A percentile compares a stretch with the other conserved stretches of the same genome.
phyloP scores from a whole-genome alignment of 2,113 vertebrate species.

The Pimephales promelas region DNA sequence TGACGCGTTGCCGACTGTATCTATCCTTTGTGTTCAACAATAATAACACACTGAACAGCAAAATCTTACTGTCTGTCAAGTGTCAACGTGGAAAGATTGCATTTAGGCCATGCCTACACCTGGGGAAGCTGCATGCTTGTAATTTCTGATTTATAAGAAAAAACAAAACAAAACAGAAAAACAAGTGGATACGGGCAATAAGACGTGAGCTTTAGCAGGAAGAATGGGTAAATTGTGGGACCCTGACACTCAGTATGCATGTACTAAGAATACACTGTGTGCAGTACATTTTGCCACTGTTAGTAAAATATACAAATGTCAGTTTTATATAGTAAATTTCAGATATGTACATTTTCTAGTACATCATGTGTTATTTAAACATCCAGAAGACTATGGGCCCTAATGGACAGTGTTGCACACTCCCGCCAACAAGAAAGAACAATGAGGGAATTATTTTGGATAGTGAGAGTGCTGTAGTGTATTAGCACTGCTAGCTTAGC shows the following conservation, averaged over 20 bases:
- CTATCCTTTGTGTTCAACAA: background rate
- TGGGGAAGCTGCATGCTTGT: no score
- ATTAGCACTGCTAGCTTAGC: background rate
- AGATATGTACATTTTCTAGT: conserved; percentile 49
- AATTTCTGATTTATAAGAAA: no score
- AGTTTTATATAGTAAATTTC: background rate
- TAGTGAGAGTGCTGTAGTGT: background rate
- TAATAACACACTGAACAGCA: background rate
- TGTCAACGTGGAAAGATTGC: background rate
- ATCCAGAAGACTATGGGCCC: conserved; percentile 4
- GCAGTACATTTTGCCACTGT: no score
- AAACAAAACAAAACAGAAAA: no score
- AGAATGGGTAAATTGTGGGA: no score
- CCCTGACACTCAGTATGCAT: no score
- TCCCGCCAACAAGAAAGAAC: conserved; percentile 36
- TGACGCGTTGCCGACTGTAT: no score
- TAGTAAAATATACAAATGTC: no score
- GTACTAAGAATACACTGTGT: no score
- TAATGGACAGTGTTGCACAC: background rate
- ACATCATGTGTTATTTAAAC: conserved; percentile 48
- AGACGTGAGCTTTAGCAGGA: no score
- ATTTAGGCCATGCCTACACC: no score
- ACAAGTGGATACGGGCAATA: no score
- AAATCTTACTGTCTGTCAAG: background rate
- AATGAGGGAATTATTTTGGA: background rate